phyloP scores from a whole-genome alignment of 1,140 invertebrate genomes.

The Trichoplusia ni region DNA sequence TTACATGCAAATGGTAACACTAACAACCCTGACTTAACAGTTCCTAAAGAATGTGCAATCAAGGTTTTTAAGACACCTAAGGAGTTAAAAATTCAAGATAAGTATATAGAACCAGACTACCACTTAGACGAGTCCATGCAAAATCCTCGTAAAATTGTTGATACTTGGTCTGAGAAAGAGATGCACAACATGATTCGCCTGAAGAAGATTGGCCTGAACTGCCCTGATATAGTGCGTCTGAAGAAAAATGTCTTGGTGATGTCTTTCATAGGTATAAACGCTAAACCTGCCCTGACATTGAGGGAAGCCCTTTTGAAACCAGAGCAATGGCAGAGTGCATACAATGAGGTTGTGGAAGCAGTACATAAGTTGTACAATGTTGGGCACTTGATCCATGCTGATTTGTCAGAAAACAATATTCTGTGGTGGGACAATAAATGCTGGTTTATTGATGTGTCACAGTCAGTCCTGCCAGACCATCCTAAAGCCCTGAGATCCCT shows the following conservation, averaged over 20 bases:
- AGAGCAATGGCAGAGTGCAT: constrained; percentile 82
- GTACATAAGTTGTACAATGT: constrained; percentile 90
- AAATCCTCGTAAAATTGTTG: constrained; percentile 91
- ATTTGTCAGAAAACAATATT: constrained; percentile 96
- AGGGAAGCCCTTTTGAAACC: constrained; percentile 87
- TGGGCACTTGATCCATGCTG: constrained; percentile 93
- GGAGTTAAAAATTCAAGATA: constrained; percentile 94
- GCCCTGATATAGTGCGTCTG: constrained; percentile 89
- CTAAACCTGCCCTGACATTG: constrained; percentile 90
- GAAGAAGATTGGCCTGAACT: constrained; percentile 87
- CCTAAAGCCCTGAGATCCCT: constrained; percentile 91
- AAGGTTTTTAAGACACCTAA: constrained; percentile 96
- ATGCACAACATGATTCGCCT: constrained; percentile 92
- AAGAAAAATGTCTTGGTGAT: constrained; percentile 95
- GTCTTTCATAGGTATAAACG: constrained; percentile 92
- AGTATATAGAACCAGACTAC: constrained; percentile 95
- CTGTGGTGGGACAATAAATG: constrained; percentile 90
- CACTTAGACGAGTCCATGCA: constrained; percentile 89
- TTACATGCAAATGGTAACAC: constrained; percentile 86
- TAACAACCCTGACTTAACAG: constrained; percentile 73
- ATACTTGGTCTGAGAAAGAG: constrained; percentile 97
- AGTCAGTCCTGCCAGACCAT: constrained; percentile 92
- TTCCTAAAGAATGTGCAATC: constrained; percentile 90
- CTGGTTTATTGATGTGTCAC: constrained; percentile 95
- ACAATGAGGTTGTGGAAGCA: constrained; percentile 84